Conservation (phyloP, 2,797 vertebrate species). For the Acomys russatus region DNA sequence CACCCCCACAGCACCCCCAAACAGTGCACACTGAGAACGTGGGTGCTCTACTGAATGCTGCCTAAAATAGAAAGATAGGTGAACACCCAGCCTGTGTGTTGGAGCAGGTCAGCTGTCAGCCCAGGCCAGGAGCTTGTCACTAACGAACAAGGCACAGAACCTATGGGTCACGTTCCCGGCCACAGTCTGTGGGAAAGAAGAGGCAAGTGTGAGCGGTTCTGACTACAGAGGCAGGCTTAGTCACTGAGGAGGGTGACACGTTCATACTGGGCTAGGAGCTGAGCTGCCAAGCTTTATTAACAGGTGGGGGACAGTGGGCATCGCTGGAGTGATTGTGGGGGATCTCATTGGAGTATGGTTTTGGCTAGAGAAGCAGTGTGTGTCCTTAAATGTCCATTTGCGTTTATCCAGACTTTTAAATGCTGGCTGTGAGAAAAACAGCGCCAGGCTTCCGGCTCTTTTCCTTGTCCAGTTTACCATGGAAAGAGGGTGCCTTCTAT, state of each 20-base stretch:
- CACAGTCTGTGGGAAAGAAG: not conserved
- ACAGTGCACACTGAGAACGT: accelerated
- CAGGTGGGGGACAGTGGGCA: not conserved
- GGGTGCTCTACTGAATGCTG: not conserved
- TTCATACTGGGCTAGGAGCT: not conserved
- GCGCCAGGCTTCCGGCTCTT: not conserved
- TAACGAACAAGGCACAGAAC: not conserved
- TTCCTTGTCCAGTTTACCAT: not conserved
- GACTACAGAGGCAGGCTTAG: not conserved
- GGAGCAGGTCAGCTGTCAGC: not conserved
- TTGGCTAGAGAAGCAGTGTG: not conserved
- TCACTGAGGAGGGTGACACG: not conserved
- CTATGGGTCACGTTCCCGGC: not conserved
- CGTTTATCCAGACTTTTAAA: not conserved
- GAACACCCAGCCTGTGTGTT: not conserved
- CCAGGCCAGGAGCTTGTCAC: not conserved
- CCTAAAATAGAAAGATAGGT: not conserved
- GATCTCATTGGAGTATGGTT: not conserved
- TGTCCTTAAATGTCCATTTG: not conserved
- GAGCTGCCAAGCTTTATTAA: not conserved
- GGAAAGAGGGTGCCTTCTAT: not conserved
- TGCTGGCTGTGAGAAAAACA: not conserved
- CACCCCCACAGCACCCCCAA: not conserved
- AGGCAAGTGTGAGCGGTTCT: not conserved
- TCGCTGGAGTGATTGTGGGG: not conserved